Conservation (phyloP, 2,888 invertebrate genomes). For the Plagodis pulveraria region DNA sequence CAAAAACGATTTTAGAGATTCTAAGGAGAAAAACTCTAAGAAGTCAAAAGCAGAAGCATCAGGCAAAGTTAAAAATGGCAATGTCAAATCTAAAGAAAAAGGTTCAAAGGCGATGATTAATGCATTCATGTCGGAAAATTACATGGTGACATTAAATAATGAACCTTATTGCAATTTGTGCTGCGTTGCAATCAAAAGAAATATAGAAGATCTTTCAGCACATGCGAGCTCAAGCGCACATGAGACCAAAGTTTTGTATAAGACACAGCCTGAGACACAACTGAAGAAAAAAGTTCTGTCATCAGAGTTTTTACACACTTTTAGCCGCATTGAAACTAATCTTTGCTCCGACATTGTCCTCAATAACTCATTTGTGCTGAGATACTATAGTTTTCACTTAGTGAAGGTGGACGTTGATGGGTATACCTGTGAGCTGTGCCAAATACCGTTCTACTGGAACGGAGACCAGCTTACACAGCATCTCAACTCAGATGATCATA, state of each 20-base stretch:
- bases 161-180: constrained; percentile 7
- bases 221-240: constrained; percentile 6
- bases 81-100: too few species aligned
- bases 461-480: constrained; percentile 16
- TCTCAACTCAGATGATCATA: constrained; percentile 16
- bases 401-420: neutral
- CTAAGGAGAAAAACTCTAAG: too few species aligned
- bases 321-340: constrained; percentile 6
- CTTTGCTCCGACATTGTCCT: constrained; percentile 16
- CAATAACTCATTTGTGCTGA: constrained; percentile 22
- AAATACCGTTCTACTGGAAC: constrained; percentile 1
- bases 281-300: neutral
- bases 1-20: neutral
- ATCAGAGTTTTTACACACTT: neutral
- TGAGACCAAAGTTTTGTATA: neutral
- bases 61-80: too few species aligned
- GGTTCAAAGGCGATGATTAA: neutral
- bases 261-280: neutral
- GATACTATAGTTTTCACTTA: constrained; percentile 25
- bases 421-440: constrained; percentile 22
- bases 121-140: neutral
- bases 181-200: neutral
- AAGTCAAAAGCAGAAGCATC: too few species aligned
- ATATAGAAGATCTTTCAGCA: neutral
- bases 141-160: neutral